Evolutionary conservation across 2,113 vertebrate species (phyloP).

Genomic region (Larimichthys crocea): DNA sequence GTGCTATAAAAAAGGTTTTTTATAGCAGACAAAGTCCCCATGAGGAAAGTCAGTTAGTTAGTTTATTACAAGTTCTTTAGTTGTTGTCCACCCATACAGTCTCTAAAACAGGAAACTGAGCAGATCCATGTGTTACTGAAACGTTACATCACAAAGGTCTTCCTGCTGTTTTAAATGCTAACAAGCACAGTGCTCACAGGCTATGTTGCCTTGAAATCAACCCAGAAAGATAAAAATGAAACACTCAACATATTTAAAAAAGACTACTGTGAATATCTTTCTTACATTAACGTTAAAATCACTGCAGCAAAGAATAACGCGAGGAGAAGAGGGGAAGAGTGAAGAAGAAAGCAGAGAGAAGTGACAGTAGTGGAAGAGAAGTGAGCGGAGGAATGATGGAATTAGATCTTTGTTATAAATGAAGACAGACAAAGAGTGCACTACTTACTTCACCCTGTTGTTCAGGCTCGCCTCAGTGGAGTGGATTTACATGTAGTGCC

Average conservation of each 20-base stretch:
- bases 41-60: no score
- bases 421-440: not conserved
- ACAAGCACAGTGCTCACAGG: not conserved
- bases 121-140: no score
- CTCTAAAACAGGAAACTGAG: no score
- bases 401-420: not conserved
- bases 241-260: not conserved
- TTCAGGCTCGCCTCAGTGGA: constrained; percentile 86
- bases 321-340: not conserved
- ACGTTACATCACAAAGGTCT: no score
- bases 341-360: not conserved
- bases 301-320: not conserved
- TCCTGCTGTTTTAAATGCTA: not conserved
- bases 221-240: not conserved
- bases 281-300: not conserved
- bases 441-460: constrained; percentile 91
- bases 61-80: no score
- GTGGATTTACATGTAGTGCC: constrained; percentile 99
- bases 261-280: not conserved
- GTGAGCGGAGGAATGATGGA: not conserved
- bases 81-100: no score
- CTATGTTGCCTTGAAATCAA: not conserved
- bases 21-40: not conserved
- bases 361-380: not conserved
- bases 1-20: not conserved